Conservation (phyloP, 2,797 vertebrate genomes). For the Acomys russatus region DNA sequence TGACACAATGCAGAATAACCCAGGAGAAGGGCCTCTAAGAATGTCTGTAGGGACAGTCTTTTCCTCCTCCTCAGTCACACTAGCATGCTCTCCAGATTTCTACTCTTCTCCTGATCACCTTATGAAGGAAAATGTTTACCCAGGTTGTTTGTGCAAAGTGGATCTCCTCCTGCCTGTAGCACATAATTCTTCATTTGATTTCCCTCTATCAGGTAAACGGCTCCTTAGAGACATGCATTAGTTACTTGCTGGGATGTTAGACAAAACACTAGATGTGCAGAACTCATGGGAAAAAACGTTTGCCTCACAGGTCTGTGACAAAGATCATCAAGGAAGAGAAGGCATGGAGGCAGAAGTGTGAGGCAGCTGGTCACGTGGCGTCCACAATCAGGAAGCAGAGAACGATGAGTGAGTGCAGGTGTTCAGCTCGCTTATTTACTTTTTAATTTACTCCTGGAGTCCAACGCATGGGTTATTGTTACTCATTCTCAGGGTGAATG, state of each 20-base stretch:
- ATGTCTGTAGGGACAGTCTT: background rate
- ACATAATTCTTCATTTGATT: background rate
- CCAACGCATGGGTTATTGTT: background rate
- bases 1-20: background rate
- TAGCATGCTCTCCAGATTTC: background rate
- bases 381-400: background rate
- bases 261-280: background rate
- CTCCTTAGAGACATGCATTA: background rate
- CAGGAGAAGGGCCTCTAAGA: background rate
- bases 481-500: background rate
- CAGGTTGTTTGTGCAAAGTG: rapidly evolving
- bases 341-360: too few relatives aligned
- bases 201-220: background rate
- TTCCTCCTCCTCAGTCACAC: background rate
- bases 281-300: background rate
- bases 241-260: background rate
- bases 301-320: background rate
- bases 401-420: background rate
- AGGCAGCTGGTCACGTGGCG: background rate
- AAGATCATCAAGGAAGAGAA: background rate
- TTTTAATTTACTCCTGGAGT: too few relatives aligned
- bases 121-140: background rate
- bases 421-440: background rate
- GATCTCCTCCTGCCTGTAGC: background rate
- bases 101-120: background rate